Conservation (phyloP, 2,797 vertebrate genomes). For the Ataeniobius toweri region DNA sequence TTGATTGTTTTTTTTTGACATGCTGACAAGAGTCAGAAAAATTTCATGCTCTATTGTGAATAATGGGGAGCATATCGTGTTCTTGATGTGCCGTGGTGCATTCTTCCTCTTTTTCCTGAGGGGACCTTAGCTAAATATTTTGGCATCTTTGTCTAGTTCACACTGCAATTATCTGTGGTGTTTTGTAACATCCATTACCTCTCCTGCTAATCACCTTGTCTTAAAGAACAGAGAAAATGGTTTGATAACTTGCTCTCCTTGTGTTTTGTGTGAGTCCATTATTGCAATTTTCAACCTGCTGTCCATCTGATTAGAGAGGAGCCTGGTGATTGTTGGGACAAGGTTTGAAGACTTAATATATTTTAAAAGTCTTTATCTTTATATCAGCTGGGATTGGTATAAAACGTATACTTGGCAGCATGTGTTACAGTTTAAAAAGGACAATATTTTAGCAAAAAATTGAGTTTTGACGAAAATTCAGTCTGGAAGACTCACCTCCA, state of each 20-base stretch:
- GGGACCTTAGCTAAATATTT: not conserved
- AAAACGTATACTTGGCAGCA: not conserved
- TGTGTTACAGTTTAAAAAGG: not conserved
- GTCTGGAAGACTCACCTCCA: no score
- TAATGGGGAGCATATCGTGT: not conserved
- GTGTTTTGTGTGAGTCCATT: no score
- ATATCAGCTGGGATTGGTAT: not conserved
- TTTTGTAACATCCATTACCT: no score
- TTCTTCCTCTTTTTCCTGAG: no score
- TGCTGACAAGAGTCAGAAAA: not conserved
- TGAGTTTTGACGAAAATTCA: no score
- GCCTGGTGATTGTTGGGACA: not conserved
- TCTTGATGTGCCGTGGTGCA: no score
- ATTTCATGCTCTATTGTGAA: not conserved
- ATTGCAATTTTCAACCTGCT: no score
- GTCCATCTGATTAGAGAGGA: no score
- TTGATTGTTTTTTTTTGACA: not conserved
- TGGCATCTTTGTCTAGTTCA: not conserved
- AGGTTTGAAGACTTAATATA: not conserved
- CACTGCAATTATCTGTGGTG: not conserved
- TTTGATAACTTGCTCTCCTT: no score
- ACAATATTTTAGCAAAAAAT: not conserved
- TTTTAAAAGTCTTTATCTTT: not conserved
- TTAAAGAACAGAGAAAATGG: no score
- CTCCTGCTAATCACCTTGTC: no score